Evolutionary conservation across 2,113 vertebrate species (phyloP).

Genomic region (Anhinga anhinga): DNA sequence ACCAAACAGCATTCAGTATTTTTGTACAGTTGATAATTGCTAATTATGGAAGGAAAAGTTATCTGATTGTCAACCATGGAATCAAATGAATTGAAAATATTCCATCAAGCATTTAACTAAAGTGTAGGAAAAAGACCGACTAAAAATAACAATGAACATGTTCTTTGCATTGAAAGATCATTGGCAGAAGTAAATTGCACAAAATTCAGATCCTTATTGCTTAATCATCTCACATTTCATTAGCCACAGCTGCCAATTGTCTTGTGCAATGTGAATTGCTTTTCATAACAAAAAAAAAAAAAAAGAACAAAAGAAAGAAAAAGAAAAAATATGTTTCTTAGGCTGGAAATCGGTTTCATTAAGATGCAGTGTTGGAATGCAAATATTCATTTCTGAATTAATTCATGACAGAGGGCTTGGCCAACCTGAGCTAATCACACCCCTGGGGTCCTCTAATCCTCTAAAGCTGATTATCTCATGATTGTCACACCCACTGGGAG

Average conservation of each 20-base stretch:
- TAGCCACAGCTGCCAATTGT: slow-evolving; percentile 59
- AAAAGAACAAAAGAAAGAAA: not conserved
- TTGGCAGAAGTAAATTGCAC: slow-evolving; percentile 29
- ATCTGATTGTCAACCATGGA: slow-evolving; percentile 37
- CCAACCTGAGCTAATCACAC: slow-evolving; percentile 50
- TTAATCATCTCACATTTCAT: slow-evolving; percentile 57
- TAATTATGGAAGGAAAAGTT: slow-evolving; percentile 56
- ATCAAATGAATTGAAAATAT: slow-evolving; percentile 43
- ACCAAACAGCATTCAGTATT: slow-evolving; percentile 15
- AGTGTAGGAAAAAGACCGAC: not conserved
- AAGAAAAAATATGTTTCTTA: not conserved
- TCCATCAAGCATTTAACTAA: slow-evolving; percentile 2
- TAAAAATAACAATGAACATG: slow-evolving; percentile 58
- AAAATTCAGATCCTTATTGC: slow-evolving; percentile 30
- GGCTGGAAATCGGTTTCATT: slow-evolving; percentile 1
- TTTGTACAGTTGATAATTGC: slow-evolving; percentile 38
- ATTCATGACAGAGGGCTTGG: slow-evolving; percentile 53
- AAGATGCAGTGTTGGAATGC: slow-evolving; percentile 9
- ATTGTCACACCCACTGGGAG: slow-evolving; percentile 50
- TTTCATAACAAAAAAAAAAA: not conserved
- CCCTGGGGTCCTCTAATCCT: slow-evolving; percentile 37
- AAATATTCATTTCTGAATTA: slow-evolving; percentile 56
- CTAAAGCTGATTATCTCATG: slow-evolving; percentile 52
- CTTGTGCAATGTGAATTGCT: slow-evolving; percentile 16
- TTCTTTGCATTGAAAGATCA: slow-evolving; percentile 42